phyloP scores from a whole-genome alignment of 2,113 vertebrate species.

The Cathartes aura region DNA sequence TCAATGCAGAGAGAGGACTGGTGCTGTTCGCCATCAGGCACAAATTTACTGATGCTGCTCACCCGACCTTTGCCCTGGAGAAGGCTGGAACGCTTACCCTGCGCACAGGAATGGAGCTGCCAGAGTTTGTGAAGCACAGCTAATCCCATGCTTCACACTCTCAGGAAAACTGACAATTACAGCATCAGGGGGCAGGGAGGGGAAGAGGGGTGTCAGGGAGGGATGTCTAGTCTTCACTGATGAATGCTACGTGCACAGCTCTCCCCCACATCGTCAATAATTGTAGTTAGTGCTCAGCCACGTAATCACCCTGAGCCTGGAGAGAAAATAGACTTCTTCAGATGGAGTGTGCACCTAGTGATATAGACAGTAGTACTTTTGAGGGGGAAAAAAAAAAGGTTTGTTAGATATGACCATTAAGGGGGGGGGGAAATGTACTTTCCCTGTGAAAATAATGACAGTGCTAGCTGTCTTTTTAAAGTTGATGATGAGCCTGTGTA shows the following conservation, averaged over 20 bases:
- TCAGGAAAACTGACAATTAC: background rate
- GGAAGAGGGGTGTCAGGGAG: background rate
- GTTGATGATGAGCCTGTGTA: too few relatives aligned
- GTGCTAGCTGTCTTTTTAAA: background rate
- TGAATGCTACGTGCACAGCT: background rate
- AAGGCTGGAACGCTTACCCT: constrained; percentile 82
- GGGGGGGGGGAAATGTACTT: background rate
- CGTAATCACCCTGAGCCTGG: background rate
- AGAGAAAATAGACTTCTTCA: background rate
- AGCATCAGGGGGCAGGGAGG: background rate
- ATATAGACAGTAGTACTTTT: background rate
- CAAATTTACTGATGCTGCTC: constrained; percentile 76
- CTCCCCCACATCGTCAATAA: background rate
- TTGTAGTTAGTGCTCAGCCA: background rate
- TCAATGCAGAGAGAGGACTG: constrained; percentile 85
- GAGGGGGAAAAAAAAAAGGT: background rate
- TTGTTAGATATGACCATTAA: background rate
- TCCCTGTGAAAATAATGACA: background rate
- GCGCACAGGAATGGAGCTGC: constrained; percentile 79
- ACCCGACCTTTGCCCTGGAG: constrained; percentile 85
- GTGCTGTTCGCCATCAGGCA: constrained; percentile 81
- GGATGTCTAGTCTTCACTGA: background rate
- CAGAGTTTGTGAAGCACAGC: constrained; percentile 82
- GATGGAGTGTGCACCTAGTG: background rate
- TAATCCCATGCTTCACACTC: constrained; percentile 56